Evolutionary conservation across 2,113 vertebrate genomes (phyloP).

Genomic region (Monopterus albus): DNA sequence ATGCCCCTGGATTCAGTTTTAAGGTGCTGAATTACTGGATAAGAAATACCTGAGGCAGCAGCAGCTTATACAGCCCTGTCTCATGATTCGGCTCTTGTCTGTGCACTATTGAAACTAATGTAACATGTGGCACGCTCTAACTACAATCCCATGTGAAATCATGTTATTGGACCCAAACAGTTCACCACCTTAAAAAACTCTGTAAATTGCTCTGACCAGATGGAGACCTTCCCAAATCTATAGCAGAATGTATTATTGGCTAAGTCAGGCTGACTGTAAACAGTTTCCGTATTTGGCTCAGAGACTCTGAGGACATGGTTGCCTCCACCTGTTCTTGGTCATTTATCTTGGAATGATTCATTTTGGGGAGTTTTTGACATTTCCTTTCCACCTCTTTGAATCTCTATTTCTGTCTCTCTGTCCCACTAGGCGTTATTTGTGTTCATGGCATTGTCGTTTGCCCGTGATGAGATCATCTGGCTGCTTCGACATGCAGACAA

Average conservation of each 20-base stretch:
- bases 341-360: neutral
- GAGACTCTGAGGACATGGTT: neutral
- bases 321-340: neutral
- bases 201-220: neutral
- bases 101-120: neutral
- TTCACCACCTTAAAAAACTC: neutral
- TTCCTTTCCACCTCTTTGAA: neutral
- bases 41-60: neutral
- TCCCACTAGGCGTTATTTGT: slow-evolving; percentile 92
- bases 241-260: neutral
- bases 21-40: neutral
- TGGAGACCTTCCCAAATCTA: neutral
- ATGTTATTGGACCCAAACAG: neutral
- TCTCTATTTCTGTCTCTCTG: neutral
- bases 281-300: slow-evolving; percentile 5
- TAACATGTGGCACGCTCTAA: too few relatives aligned
- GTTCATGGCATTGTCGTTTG: slow-evolving; percentile 98
- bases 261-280: slow-evolving; percentile 6
- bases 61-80: neutral
- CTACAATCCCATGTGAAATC: too few relatives aligned
- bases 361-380: neutral
- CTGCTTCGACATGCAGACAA: slow-evolving; percentile 98
- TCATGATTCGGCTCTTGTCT: neutral
- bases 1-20: neutral
- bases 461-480: slow-evolving; percentile 99